Conservation (phyloP, 2,113 vertebrate species). For the Tautogolabrus adspersus region DNA sequence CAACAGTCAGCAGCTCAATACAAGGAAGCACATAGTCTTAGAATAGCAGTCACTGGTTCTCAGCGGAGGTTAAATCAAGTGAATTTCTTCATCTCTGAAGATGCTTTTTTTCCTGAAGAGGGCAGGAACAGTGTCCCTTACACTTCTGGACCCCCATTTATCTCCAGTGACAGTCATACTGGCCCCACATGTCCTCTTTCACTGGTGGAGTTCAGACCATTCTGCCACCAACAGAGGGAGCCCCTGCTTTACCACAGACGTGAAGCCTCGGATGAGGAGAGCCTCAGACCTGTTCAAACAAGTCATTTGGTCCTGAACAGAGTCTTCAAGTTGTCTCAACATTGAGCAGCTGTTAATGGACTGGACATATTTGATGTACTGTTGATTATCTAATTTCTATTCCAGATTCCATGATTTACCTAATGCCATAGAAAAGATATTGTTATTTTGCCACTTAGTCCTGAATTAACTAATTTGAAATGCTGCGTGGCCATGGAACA, state of each 20-base stretch:
- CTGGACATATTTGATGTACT: background rate
- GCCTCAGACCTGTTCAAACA: background rate
- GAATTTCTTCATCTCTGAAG: constrained; percentile 63
- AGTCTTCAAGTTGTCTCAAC: background rate
- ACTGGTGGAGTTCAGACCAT: background rate
- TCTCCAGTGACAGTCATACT: constrained; percentile 43
- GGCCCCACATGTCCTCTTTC: constrained; percentile 6
- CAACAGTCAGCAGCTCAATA: constrained; percentile 56
- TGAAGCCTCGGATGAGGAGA: background rate
- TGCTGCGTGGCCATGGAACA: no score
- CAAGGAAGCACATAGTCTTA: constrained; percentile 44
- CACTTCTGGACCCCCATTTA: constrained; percentile 50
- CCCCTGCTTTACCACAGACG: constrained; percentile 72
- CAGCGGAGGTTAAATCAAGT: constrained; percentile 64
- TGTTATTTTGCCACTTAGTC: background rate
- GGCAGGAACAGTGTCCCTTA: constrained; percentile 25
- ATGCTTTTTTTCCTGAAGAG: constrained; percentile 13
- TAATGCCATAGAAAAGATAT: background rate
- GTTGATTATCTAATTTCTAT: background rate
- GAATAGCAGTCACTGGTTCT: constrained; percentile 47
- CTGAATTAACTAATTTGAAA: no score
- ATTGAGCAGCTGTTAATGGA: background rate
- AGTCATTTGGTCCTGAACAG: background rate
- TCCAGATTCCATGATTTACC: background rate
- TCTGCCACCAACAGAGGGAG: constrained; percentile 79